phyloP scores from a whole-genome alignment of 2,888 invertebrate species.

The Acheta domesticus region DNA sequence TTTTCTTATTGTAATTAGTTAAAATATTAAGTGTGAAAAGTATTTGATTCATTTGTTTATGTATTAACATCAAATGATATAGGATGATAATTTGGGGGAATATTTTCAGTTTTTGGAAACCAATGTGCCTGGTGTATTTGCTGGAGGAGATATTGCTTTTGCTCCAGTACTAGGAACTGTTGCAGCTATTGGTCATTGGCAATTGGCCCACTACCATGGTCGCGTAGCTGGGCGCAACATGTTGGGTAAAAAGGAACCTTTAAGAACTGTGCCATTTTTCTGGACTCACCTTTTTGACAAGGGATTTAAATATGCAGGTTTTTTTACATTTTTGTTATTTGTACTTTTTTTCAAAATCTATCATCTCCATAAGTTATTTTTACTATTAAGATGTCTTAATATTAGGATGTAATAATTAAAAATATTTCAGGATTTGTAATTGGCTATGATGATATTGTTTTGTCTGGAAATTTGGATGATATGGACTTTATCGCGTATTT shows the following conservation, averaged over 20 bases:
- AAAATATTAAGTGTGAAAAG: no score
- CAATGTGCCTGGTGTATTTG: conserved; percentile 73
- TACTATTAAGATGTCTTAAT: no score
- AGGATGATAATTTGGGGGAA: no score
- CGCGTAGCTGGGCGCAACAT: conserved; percentile 83
- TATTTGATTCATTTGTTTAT: no score
- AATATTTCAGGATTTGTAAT: conserved; percentile 66
- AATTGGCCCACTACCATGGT: conserved; percentile 89
- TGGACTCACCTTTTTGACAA: conserved; percentile 89
- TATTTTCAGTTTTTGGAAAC: conserved; percentile 66
- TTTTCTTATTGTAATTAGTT: no score
- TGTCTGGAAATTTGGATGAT: conserved; percentile 73
- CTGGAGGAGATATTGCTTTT: conserved; percentile 88
- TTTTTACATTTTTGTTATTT: no score
- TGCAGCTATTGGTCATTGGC: conserved; percentile 83
- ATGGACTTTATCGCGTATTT: conserved; percentile 78
- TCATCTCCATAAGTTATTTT: no score
- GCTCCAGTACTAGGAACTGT: conserved; percentile 76
- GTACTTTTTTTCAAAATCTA: no score
- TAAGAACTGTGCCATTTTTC: conserved; percentile 83
- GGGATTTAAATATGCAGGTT: conserved; percentile 73
- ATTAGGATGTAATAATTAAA: neutral
- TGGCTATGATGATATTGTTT: conserved; percentile 63
- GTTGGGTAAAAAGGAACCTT: conserved; percentile 59
- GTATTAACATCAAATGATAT: no score